phyloP scores from a whole-genome alignment of 1,140 invertebrate species.

The Wiebesia pumilae region DNA sequence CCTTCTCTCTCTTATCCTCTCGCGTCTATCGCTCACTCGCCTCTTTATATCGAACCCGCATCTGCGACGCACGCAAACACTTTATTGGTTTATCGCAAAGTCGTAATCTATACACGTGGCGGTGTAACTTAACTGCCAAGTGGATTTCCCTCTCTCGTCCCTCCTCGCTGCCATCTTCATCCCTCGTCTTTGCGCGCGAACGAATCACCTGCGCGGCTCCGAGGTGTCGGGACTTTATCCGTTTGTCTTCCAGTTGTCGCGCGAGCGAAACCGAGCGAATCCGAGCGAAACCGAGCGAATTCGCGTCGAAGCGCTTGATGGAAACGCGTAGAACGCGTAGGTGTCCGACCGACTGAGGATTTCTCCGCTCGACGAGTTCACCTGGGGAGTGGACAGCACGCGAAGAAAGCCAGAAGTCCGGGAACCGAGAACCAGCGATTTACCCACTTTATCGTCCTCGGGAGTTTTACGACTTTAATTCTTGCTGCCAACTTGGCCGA shows the following conservation, averaged over 20 bases:
- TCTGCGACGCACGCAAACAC: conserved; percentile 33
- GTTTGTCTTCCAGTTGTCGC: too few relatives aligned
- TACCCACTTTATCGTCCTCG: background rate
- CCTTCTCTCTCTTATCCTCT: background rate
- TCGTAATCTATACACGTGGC: conserved; percentile 38
- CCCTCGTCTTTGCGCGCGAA: background rate
- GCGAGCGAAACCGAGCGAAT: too few relatives aligned
- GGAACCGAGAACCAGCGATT: background rate
- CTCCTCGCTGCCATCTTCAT: background rate
- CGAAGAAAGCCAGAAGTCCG: background rate
- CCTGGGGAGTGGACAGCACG: background rate
- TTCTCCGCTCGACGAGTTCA: background rate
- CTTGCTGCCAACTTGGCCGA: background rate
- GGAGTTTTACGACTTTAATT: background rate
- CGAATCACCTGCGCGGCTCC: background rate
- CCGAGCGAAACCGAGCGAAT: too few relatives aligned
- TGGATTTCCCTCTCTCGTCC: background rate
- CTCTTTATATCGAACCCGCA: conserved; percentile 40
- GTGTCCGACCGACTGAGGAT: too few relatives aligned
- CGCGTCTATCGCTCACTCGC: background rate
- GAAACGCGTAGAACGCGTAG: background rate
- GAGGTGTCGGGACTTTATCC: background rate
- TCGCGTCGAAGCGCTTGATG: background rate
- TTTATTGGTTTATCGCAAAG: conserved; percentile 47
- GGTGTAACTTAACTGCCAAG: conserved; percentile 2